Percentiles rank a stretch among this genome's conserved stretches.
Evolutionary conservation across 2,888 invertebrate species (phyloP).

Genomic region (Suillia variegata): DNA sequence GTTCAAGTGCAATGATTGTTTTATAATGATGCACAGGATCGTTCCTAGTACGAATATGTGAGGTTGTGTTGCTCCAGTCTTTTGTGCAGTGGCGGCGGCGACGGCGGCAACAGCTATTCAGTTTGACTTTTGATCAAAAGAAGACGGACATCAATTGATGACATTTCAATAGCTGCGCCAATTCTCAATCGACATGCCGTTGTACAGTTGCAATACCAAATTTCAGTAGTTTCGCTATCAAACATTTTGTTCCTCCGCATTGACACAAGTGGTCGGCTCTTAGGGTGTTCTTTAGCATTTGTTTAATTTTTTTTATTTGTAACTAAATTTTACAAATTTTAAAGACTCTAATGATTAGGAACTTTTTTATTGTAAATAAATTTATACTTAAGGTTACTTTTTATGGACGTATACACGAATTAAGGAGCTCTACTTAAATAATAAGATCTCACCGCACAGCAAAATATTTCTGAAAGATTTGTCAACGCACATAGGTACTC

Average conservation of each 20-base stretch:
- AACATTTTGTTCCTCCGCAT: slow-evolving; percentile 3
- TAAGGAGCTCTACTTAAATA: no score
- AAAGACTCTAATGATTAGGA: no score
- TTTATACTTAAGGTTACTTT: no score
- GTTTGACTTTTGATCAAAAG: slow-evolving; percentile 16
- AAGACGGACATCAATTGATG: slow-evolving; percentile 19
- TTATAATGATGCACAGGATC: slow-evolving; percentile 12
- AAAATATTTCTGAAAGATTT: no score
- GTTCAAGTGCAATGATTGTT: slow-evolving; percentile 11
- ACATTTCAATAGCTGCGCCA: slow-evolving; percentile 27
- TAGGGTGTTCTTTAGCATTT: slow-evolving; percentile 11
- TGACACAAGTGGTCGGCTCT: slow-evolving; percentile 4
- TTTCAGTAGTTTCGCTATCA: not conserved
- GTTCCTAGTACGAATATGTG: not conserved
- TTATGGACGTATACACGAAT: no score
- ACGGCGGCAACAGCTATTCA: not conserved
- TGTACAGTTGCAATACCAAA: not conserved
- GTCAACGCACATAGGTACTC: no score
- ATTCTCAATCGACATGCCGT: slow-evolving; percentile 20
- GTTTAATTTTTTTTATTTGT: no score
- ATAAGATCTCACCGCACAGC: no score
- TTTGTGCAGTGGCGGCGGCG: slow-evolving; percentile 14
- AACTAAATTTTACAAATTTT: no score
- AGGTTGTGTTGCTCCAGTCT: not conserved
- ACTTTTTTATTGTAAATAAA: no score